Conservation (phyloP, 2,888 invertebrate genomes). For the Anorthoa munda region DNA sequence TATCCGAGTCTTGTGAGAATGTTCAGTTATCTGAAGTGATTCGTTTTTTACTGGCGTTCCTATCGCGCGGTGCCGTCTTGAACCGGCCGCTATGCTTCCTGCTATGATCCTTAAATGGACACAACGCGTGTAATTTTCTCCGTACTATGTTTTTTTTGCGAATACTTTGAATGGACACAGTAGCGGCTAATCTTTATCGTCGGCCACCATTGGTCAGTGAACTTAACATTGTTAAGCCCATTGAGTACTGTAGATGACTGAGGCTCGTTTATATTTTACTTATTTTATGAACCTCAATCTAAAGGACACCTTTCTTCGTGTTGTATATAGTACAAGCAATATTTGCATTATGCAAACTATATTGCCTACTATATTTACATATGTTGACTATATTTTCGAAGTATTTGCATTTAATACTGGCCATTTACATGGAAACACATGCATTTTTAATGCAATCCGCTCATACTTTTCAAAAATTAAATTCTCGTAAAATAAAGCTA, state of each 20-base stretch:
- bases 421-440: constrained; percentile 64
- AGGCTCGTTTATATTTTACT: constrained; percentile 32
- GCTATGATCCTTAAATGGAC: constrained; percentile 83
- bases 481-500: constrained; percentile 55
- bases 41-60: constrained; percentile 78
- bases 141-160: constrained; percentile 71
- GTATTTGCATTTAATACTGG: constrained; percentile 29
- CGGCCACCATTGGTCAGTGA: constrained; percentile 70
- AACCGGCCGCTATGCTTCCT: constrained; percentile 83
- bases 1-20: constrained; percentile 69
- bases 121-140: constrained; percentile 80
- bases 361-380: too few species aligned
- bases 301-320: constrained; percentile 29
- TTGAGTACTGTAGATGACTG: constrained; percentile 31
- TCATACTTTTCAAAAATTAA: constrained; percentile 61
- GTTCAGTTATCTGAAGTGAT: constrained; percentile 80
- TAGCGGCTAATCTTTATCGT: constrained; percentile 74
- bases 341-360: constrained; percentile 26
- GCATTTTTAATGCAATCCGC: constrained; percentile 69
- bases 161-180: constrained; percentile 70
- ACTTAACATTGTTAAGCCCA: constrained; percentile 63
- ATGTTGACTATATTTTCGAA: constrained; percentile 19
- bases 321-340: constrained; percentile 7
- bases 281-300: constrained; percentile 41
- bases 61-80: constrained; percentile 71